phyloP scores from a whole-genome alignment of 2,113 vertebrate genomes.

The Acanthisitta chloris region DNA sequence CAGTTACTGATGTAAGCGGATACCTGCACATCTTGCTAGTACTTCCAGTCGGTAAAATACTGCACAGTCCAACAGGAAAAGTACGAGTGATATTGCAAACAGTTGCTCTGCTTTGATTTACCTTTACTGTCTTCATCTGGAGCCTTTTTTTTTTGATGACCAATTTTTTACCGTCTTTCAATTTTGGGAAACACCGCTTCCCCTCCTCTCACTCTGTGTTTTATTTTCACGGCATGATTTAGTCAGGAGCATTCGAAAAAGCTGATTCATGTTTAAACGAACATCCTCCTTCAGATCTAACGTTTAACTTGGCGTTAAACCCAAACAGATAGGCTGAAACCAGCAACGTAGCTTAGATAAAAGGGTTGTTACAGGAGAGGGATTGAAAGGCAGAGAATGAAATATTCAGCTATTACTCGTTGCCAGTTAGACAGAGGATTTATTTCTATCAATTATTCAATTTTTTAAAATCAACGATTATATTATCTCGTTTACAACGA shows the following conservation, averaged over 20 bases:
- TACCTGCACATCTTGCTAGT: slow-evolving; percentile 43
- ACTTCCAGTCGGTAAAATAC: not conserved
- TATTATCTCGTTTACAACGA: slow-evolving; percentile 18
- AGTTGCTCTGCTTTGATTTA: slow-evolving; percentile 53
- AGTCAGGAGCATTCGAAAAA: not conserved
- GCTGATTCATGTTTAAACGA: not conserved
- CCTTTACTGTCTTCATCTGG: slow-evolving; percentile 56
- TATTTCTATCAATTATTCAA: not conserved
- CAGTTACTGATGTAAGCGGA: slow-evolving; percentile 5
- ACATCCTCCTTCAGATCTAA: not conserved
- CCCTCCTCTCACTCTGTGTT: not conserved
- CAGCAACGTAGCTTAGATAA: not conserved
- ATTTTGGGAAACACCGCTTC: not conserved
- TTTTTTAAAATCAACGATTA: not conserved
- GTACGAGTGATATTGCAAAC: slow-evolving; percentile 35
- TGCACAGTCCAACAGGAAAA: not conserved
- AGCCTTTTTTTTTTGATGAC: not conserved
- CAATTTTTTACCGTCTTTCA: slow-evolving; percentile 13
- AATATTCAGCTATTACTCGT: not conserved
- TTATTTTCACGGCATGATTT: not conserved
- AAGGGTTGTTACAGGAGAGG: not conserved
- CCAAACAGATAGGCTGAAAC: not conserved
- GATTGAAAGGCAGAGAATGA: not conserved
- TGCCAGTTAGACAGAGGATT: not conserved
- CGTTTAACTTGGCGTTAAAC: not conserved